phyloP scores from a whole-genome alignment of 2,888 invertebrate genomes.

The Venusia cambrica region DNA sequence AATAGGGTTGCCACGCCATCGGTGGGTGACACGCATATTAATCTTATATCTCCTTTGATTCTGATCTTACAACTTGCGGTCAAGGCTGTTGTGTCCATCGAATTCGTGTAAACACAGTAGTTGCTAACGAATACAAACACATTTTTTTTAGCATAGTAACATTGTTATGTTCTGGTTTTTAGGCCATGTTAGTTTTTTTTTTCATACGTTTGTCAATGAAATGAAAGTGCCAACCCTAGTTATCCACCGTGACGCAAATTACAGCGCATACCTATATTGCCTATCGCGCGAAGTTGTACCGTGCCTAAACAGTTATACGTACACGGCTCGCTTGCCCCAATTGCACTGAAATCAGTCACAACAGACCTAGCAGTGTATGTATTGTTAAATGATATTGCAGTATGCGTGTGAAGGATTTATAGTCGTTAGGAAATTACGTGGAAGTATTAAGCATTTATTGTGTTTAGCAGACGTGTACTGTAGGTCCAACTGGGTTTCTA shows the following conservation, averaged over 20 bases:
- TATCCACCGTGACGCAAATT: conserved; percentile 18
- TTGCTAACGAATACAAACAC: too few species aligned
- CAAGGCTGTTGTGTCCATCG: too few species aligned
- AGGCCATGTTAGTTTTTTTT: too few species aligned
- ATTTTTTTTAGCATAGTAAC: too few species aligned
- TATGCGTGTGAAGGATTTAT: conserved; percentile 13
- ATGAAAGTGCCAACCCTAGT: conserved; percentile 17
- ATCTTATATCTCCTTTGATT: too few species aligned
- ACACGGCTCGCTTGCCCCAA: conserved; percentile 53
- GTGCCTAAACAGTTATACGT: conserved; percentile 52
- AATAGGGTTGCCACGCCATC: conserved; percentile 41
- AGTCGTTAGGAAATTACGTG: conserved; percentile 8
- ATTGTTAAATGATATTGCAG: conserved; percentile 20
- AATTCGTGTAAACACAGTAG: too few species aligned
- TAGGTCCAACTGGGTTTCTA: too few species aligned
- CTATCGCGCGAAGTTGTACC: conserved; percentile 41
- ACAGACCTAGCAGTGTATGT: conserved; percentile 41
- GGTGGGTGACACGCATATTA: too few species aligned
- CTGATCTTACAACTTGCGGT: too few species aligned
- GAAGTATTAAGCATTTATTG: conserved; percentile 12
- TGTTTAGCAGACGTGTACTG: neutral
- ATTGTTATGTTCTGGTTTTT: too few species aligned
- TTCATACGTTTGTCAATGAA: too few species aligned
- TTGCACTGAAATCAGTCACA: conserved; percentile 36
- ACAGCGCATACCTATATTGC: conserved; percentile 21